Base-by-base conservation (phyloP, 2,888 invertebrate species). In the Sarcophaga caerulescens region DNA sequence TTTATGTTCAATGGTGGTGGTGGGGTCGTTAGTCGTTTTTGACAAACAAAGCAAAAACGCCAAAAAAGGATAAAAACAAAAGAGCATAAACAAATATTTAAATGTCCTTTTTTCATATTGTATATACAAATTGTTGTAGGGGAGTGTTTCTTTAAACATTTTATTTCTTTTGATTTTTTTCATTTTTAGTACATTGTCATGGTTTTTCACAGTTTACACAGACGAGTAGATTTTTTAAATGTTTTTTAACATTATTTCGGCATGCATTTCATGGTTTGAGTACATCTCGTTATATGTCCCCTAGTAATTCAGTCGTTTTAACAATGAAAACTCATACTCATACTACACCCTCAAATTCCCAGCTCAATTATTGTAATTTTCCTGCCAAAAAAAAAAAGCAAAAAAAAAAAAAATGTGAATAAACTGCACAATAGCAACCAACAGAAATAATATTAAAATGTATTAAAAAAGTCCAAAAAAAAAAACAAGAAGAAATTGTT, bases 301-400 rank as follows among this genome's bases (percentile, higher is more conserved):
- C 62, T 62, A 68, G 68, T 77, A 71, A 82, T 82, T 62, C 45
- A 25, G 70, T 66, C 76, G 45, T 65, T 81, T 71, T 71, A 65
- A 59, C 69, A 79, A 70, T 70, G 79, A 70, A 70, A 71, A 60
- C 66, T 79, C 60, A 35, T 35, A 35, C 35, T 35, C 35, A 35
- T 35, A 10, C 5, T 14, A 2, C 52, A 47, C 52, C 10, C 66
- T 52, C 80, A 66, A 80, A 84, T 80, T 85, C 81, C 85, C 81
- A 71, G 66, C 78, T 68, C 78, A 85, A 85, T 85, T 85, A 85
- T 85, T 75, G 74, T 74, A 78, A 81, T 81, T 73, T 81, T 81
- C 47, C 57, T 45, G 8, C 4, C 69, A 52, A 71, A 71, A 25
- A 57, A 70, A 45, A 47, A n/a, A n/a, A n/a, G n/a, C n/a, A n/a